Evolutionary conservation across 2,888 invertebrate species (phyloP), one percentile per base, ranked within the genome.

Genomic region (Cosmorhoe ocellata): DNA sequence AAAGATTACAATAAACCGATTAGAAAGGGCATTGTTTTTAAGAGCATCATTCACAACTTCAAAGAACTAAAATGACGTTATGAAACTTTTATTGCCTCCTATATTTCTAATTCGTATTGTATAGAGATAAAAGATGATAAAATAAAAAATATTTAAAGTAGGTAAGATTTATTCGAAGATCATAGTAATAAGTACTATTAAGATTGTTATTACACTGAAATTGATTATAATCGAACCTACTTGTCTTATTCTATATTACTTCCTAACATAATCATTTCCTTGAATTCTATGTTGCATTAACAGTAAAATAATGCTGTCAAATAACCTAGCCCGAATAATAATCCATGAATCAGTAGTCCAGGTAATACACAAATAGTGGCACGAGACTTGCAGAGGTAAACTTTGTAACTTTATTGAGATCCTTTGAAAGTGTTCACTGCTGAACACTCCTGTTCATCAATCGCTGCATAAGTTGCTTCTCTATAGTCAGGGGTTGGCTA

Each of bases 161-260:
- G 30, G 32, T 54, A 47, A 48, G 47, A 52, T 48, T 52, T 52
- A 52, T 48, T 52, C 27, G 24, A 43, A 43, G 22, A 30, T 39
- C 30, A 39, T 34, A 32, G 32, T 27, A 51, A n/a, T 34, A 49
- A 30, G 45, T 38, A 49, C 27, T 51, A 43, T 34, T 48, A 47
- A 12, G 28, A 38, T 45, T 38, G 39, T n/a, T 28, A 11, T 37
- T 51, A 31, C 38, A 54, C 34, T 41, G 39, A 54, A 50, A 50
- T 38, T 43, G 39, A 51, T 36, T 44, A 30, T 47, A 48, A 40
- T 39, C 26, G 31, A 39, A 43, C 43, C 26, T 18, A 40, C 30
- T 39, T 44, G 42, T 48, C 31, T 52, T 52, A 43, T 40, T 52
- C 27, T 48, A 48, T 22, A 24, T 41, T 22, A 10, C 41, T 45